Base-by-base conservation (phyloP, 2,113 vertebrate genomes). In the Cyprinodon tularosa region DNA sequence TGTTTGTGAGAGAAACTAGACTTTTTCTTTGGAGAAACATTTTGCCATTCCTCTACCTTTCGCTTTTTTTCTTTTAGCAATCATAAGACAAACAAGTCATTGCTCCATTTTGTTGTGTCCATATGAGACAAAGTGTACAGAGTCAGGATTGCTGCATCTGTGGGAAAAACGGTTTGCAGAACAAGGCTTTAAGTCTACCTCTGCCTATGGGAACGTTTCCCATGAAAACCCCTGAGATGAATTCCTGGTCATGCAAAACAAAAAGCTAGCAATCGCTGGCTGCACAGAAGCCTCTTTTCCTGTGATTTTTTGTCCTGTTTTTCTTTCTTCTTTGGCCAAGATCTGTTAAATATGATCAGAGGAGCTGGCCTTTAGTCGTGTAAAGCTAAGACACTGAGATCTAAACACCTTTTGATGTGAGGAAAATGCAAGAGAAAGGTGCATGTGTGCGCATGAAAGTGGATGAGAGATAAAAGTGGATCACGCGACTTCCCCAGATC, bases 1-100 rank as follows among this genome's bases (percentile, higher is more conserved):
- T n/a, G 50, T 57, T 57, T 15, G 47, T 48, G 47, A 48, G 29
- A 29, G 29, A 29, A 29, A 29, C 29, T 1, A 29, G 29, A 29
- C 29, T 12, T 14, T 48, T 48, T 57, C 17, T 20, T n/a, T 29
- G 29, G 42, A 42, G 5, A 9, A 53, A 14, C 17, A 53, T 57
- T 57, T 57, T 20, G 50, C 6, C 20, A 20, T 57, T 57, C 50
- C 3, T 9, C 50, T 17, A 20, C 7, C 2, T 8, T 20, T n/a
- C n/a, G 80, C 29, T 76, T 88, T 80, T 92, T 89, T 82, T 87
- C 66, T 75, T 44, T 77, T 68, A 88, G 83, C 85, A 81, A 84
- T 39, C 17, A 76, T 85, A 70, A 80, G 71, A 83, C 85, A 83
- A 86, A 82, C 77, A 47, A 2, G 53, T 36, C 78, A 77, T 86